These are phyloP conservation scores for Orchesella flavescens DNA, from an alignment of 2,888 invertebrate species.

Conservation along the genomic window DNA sequence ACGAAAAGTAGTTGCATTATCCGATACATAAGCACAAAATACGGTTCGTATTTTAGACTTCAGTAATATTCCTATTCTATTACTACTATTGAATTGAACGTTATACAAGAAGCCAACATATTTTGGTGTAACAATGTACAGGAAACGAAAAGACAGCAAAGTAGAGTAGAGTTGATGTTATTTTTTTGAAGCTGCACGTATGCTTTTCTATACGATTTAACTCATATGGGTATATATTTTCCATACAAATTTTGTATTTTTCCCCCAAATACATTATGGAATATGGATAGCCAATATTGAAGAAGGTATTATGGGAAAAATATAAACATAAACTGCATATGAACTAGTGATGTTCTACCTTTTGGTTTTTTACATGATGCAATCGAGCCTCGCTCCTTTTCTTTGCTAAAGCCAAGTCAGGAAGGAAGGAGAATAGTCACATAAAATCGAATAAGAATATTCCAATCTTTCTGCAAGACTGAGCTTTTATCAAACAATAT, in stretches of 20 bases:
- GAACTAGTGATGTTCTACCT: not conserved
- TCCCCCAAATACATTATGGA: not conserved
- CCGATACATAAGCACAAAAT: constrained; percentile 12
- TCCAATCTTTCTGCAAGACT: constrained; percentile 33
- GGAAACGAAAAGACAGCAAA: not conserved
- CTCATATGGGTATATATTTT: not conserved
- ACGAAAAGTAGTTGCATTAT: constrained; percentile 17
- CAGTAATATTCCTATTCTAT: not conserved
- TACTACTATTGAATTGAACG: not conserved
- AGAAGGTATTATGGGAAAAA: not conserved
- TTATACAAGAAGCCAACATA: not conserved
- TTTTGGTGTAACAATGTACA: not conserved
- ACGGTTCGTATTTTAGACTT: not conserved
- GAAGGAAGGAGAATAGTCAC: constrained; percentile 1
- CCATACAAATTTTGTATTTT: not conserved
- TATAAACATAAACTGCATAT: constrained; percentile 7
- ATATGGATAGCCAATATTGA: constrained; percentile 8
- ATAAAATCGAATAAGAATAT: constrained; percentile 35
- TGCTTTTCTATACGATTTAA: not conserved
- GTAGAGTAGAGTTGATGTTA: not conserved
- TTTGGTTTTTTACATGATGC: not conserved
- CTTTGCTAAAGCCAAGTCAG: not conserved
- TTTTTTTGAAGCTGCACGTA: constrained; percentile 2
- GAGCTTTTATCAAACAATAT: constrained; percentile 30
- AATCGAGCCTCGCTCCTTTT: not conserved